These are phyloP conservation scores for Octodon degus DNA, from an alignment of 2,113 vertebrate genomes.

Conservation along the genomic window DNA sequence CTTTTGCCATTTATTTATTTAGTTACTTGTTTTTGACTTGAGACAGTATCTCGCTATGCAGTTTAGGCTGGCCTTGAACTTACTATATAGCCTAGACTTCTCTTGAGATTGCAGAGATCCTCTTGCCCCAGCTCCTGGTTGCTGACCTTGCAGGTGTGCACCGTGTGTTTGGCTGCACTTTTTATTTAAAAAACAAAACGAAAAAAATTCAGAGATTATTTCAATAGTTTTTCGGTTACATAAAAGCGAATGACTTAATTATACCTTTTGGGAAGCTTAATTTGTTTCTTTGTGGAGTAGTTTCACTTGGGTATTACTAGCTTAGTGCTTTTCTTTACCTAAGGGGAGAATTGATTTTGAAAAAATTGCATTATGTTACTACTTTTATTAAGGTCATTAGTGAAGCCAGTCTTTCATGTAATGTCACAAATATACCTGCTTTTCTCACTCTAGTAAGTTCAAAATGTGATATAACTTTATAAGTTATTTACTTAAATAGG, in stretches of 20 bases:
- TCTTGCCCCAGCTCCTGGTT: not conserved
- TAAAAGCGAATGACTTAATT: slow-evolving; percentile 21
- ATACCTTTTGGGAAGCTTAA: not conserved
- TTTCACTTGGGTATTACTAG: slow-evolving; percentile 27
- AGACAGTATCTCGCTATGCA: not conserved
- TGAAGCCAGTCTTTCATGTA: slow-evolving; percentile 49
- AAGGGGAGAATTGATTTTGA: not conserved
- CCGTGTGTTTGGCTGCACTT: not conserved
- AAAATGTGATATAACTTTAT: slow-evolving; percentile 22
- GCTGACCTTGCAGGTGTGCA: not conserved
- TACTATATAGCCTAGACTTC: not conserved
- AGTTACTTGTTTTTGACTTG: not conserved
- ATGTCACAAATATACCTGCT: not conserved
- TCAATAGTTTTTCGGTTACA: slow-evolving; percentile 28
- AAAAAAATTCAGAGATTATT: slow-evolving; percentile 11
- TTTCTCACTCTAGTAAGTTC: slow-evolving; percentile 17
- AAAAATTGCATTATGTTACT: not conserved
- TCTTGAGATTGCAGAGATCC: not conserved
- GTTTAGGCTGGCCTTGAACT: not conserved
- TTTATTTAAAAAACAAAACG: slow-evolving; percentile 1
- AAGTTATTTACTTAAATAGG: slow-evolving; percentile 20
- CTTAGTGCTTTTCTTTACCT: not conserved
- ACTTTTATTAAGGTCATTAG: not conserved
- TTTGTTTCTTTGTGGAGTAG: slow-evolving; percentile 59
- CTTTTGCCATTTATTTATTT: not conserved